phyloP scores from a whole-genome alignment of 2,797 vertebrate species.

The Loris lydekkerianus region DNA sequence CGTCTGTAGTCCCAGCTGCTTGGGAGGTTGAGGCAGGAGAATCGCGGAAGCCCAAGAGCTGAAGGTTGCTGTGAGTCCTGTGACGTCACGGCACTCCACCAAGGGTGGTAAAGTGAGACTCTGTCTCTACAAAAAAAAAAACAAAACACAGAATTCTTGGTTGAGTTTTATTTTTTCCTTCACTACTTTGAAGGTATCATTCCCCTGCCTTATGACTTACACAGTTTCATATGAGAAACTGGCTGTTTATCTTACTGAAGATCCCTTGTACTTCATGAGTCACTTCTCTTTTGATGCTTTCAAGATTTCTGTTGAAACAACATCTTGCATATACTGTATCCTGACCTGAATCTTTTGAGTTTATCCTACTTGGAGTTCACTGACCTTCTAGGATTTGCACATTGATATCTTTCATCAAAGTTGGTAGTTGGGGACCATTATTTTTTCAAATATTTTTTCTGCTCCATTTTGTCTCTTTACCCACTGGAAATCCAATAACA shows the following conservation, averaged over 20 bases:
- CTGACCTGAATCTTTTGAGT: not conserved
- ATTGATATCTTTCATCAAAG: not conserved
- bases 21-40: no score
- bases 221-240: not conserved
- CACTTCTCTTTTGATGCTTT: not conserved
- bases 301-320: slow-evolving; percentile 31
- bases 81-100: no score
- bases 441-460: slow-evolving; percentile 4
- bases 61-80: no score
- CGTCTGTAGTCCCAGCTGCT: no score
- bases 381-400: not conserved
- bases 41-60: no score
- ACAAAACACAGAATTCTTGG: not conserved
- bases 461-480: not conserved
- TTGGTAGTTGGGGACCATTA: not conserved
- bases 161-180: not conserved
- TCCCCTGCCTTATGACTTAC: not conserved
- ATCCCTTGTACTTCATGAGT: not conserved
- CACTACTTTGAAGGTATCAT: not conserved
- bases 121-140: no score
- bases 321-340: not conserved
- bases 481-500: not conserved
- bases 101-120: no score
- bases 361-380: not conserved
- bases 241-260: not conserved